Evolutionary conservation across 2,797 vertebrate genomes (phyloP).

Genomic region (Helicolenus hilgendorfi): DNA sequence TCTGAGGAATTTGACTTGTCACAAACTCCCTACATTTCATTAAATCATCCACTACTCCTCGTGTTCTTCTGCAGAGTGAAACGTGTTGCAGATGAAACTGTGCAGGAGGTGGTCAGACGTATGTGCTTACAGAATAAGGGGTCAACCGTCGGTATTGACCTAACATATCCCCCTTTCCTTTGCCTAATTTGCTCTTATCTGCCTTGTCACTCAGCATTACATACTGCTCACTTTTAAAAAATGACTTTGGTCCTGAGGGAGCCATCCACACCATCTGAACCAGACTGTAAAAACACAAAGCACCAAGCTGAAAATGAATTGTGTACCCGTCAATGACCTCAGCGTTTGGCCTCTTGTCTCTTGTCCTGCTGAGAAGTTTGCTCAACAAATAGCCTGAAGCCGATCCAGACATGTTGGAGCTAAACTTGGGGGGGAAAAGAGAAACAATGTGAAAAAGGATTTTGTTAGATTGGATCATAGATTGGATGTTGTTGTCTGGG

Average conservation of each 20-base stretch:
- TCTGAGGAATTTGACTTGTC: not conserved
- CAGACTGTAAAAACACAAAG: conserved; percentile 63
- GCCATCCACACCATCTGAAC: conserved; percentile 44
- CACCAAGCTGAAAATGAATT: conserved; percentile 42
- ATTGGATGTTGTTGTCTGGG: conserved; percentile 43
- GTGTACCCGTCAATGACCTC: conserved; percentile 52
- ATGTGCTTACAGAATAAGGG: conserved; percentile 2
- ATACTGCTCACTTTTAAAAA: not conserved
- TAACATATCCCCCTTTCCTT: not conserved
- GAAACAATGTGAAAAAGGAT: not conserved
- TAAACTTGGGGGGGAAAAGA: not conserved
- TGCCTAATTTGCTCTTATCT: conserved; percentile 34
- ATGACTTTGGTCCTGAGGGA: conserved; percentile 28
- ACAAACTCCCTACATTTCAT: not conserved
- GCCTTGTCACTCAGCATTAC: conserved; percentile 15
- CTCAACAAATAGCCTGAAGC: conserved; percentile 53
- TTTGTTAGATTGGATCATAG: conserved; percentile 20
- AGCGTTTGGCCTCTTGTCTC: conserved; percentile 52
- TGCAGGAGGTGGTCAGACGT: not conserved
- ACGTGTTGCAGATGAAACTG: conserved; percentile 6
- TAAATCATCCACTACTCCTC: not conserved
- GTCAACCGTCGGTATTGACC: conserved; percentile 21
- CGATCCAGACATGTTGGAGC: conserved; percentile 40
- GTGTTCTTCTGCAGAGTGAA: not conserved
- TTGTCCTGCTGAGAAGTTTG: conserved; percentile 42